Evolutionary conservation across 2,888 invertebrate species (phyloP).

Genomic region (Corythucha ciliata): DNA sequence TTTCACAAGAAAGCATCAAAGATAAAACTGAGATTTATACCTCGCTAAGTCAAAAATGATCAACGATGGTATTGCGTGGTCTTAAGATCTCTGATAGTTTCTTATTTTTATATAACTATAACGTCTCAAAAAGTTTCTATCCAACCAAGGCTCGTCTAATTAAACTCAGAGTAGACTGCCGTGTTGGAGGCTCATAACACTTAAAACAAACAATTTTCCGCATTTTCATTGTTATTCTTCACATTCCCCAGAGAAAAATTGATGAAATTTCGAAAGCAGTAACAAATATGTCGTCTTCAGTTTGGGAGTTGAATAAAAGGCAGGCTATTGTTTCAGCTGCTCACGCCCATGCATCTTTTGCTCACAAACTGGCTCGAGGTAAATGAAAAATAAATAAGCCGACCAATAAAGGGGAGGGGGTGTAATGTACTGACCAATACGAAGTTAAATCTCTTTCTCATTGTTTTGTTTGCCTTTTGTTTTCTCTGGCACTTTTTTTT

Average conservation of each 20-base stretch:
- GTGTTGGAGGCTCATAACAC: too few species aligned
- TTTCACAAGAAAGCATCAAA: background rate
- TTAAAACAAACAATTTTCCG: too few species aligned
- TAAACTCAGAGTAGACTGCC: too few species aligned
- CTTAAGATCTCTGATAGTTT: background rate
- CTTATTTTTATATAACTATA: too few species aligned
- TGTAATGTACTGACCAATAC: too few species aligned
- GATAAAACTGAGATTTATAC: background rate
- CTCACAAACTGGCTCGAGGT: conserved; percentile 16
- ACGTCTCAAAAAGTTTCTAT: too few species aligned
- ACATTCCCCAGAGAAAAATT: background rate
- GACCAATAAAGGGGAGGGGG: too few species aligned
- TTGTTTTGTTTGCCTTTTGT: too few species aligned
- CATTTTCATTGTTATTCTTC: background rate
- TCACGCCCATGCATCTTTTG: conserved; percentile 14
- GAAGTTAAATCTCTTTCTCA: too few species aligned
- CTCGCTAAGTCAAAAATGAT: background rate
- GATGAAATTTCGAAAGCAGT: conserved; percentile 15
- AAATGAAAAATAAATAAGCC: background rate
- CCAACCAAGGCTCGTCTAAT: too few species aligned
- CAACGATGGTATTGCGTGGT: background rate
- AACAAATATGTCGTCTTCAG: conserved; percentile 9
- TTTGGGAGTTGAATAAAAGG: conserved; percentile 14
- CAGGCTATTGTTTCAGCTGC: conserved; percentile 13
- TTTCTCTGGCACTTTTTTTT: too few species aligned